Conservation (phyloP, 2,113 vertebrate species). For the Synchiropus splendidus region DNA sequence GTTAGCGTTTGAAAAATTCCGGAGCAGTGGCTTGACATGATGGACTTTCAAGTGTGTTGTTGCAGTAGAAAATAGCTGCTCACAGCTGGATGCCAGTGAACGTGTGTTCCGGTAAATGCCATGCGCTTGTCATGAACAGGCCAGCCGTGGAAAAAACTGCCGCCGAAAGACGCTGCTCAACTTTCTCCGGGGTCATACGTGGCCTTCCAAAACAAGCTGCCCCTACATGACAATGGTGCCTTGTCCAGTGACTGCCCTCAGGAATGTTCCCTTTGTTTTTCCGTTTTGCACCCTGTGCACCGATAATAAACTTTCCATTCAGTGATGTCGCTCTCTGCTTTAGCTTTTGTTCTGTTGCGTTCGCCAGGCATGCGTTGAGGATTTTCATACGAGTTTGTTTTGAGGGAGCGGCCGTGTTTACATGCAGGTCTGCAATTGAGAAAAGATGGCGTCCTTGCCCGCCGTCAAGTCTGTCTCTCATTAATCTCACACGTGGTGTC, state of each 20-base stretch:
- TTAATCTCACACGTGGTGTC: slow-evolving; percentile 49
- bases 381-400: slow-evolving; percentile 35
- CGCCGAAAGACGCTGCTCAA: no score
- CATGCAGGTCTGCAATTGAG: slow-evolving; percentile 40
- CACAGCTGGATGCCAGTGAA: no score
- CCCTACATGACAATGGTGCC: slow-evolving; percentile 27
- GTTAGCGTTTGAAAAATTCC: no score
- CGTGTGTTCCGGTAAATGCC: no score
- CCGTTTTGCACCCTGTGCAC: slow-evolving; percentile 26
- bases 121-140: no score
- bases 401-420: slow-evolving; percentile 44
- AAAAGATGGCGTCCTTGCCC: slow-evolving; percentile 36
- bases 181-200: not conserved
- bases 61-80: no score
- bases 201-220: slow-evolving; percentile 31
- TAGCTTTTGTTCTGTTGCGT: no score
- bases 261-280: slow-evolving; percentile 57
- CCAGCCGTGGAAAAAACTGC: no score
- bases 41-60: no score
- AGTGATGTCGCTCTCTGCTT: not conserved
- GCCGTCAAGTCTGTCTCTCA: slow-evolving; percentile 36
- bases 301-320: slow-evolving; percentile 47
- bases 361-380: no score
- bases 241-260: slow-evolving; percentile 39
- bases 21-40: no score